Evolutionary conservation across 2,888 invertebrate genomes (phyloP).

Genomic region (Liposcelis brunnea): DNA sequence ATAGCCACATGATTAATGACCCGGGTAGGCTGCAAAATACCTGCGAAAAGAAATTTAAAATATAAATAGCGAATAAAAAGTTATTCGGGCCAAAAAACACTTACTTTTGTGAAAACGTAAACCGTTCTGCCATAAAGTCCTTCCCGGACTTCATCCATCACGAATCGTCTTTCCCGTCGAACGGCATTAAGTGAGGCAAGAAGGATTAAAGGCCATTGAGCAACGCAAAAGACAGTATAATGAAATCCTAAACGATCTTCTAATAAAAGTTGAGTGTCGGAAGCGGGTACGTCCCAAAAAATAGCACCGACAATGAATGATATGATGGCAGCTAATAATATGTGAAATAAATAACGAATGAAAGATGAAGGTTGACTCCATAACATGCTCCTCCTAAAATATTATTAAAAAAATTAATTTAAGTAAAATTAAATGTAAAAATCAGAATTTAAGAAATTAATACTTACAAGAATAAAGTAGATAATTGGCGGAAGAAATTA

Average conservation of each 20-base stretch:
- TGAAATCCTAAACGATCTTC: slow-evolving; percentile 50
- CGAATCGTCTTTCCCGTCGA: slow-evolving; percentile 31
- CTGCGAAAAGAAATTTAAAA: slow-evolving; percentile 31
- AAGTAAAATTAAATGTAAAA: background rate
- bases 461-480: slow-evolving; percentile 45
- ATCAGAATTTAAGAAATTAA: background rate
- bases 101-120: slow-evolving; percentile 65
- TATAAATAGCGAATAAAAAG: slow-evolving; percentile 3
- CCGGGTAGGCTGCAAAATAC: slow-evolving; percentile 61
- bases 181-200: slow-evolving; percentile 34
- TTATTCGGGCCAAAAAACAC: slow-evolving; percentile 16
- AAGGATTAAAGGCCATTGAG: slow-evolving; percentile 60
- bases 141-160: slow-evolving; percentile 64
- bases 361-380: slow-evolving; percentile 76
- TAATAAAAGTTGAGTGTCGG: slow-evolving; percentile 41
- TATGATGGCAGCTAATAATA: slow-evolving; percentile 62
- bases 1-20: slow-evolving; percentile 61
- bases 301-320: slow-evolving; percentile 72
- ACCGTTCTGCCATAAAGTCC: slow-evolving; percentile 62
- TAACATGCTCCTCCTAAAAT: slow-evolving; percentile 30
- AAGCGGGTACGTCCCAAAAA: slow-evolving; percentile 73
- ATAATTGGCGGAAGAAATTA: slow-evolving; percentile 48
- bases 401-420: slow-evolving; percentile 5
- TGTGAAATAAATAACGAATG: slow-evolving; percentile 56
- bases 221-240: slow-evolving; percentile 60